A percentile compares a stretch with the other conserved stretches of the same genome.
phyloP scores from a whole-genome alignment of 2,113 vertebrate genomes.

The Leptobrachium leishanense region DNA sequence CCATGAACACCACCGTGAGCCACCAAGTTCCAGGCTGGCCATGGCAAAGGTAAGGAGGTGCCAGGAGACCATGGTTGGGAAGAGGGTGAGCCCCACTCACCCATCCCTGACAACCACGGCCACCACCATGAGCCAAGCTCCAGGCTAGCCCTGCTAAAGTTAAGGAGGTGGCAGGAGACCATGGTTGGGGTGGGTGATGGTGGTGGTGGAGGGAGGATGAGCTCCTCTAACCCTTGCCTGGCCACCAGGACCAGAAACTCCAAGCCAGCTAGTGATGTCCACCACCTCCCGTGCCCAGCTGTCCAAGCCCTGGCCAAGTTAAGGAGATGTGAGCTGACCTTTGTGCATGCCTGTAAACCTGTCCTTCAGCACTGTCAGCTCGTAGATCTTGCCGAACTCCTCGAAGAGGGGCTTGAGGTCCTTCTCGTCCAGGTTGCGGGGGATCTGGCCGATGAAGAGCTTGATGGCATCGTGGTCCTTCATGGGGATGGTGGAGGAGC shows the following conservation, averaged over 20 bases:
- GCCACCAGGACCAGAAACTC: too few relatives aligned
- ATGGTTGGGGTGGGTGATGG: too few relatives aligned
- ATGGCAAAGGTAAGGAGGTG: constrained; percentile 23
- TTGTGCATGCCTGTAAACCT: constrained; percentile 99
- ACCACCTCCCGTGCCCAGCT: constrained; percentile 11
- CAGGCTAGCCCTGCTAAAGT: background rate
- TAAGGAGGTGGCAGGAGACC: background rate
- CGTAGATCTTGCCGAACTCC: constrained; percentile 99
- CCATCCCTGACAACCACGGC: too few relatives aligned
- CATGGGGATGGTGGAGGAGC: constrained; percentile 98
- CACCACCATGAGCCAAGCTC: background rate
- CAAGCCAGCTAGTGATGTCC: too few relatives aligned
- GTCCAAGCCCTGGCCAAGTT: constrained; percentile 63
- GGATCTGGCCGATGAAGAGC: constrained; percentile 99
- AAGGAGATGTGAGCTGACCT: constrained; percentile 77
- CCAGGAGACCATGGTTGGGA: background rate
- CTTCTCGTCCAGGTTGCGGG: constrained; percentile 99
- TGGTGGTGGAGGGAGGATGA: background rate
- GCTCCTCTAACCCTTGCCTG: too few relatives aligned
- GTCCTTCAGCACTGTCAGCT: constrained; percentile 99
- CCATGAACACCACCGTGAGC: too few relatives aligned
- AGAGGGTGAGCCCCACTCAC: too few relatives aligned
- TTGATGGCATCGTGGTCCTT: constrained; percentile 99
- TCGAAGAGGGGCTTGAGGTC: constrained; percentile 98
- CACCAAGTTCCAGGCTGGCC: background rate